A percentile compares a stretch with the other conserved stretches of the same genome.
These are phyloP conservation scores for Numenius phaeopus DNA, from an alignment of 2,797 vertebrate genomes.

Conservation along the genomic window DNA sequence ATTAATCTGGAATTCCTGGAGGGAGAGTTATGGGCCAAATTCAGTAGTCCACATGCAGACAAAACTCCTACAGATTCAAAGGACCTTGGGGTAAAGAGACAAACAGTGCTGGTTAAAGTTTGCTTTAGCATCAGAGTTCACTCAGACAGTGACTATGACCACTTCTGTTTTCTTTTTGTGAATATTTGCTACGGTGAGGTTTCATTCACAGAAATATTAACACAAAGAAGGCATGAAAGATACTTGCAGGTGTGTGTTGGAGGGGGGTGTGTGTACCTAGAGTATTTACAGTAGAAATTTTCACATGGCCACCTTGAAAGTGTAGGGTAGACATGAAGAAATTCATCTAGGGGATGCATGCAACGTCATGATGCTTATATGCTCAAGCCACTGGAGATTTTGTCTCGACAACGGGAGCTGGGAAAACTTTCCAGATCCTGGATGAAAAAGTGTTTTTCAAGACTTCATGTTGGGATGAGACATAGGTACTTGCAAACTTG, in stretches of 20 bases:
- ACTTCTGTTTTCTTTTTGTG: background rate
- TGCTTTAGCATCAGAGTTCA: background rate
- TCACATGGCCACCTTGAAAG: background rate
- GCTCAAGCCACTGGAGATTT: background rate
- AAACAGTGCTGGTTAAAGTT: background rate
- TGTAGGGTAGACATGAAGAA: background rate
- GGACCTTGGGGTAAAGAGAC: background rate
- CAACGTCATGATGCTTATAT: accelerated
- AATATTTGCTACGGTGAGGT: background rate
- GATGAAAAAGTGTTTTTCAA: background rate
- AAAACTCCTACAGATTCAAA: background rate
- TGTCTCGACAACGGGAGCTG: background rate
- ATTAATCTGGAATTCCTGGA: background rate
- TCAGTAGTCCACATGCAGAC: background rate
- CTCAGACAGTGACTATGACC: background rate
- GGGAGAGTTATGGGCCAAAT: background rate
- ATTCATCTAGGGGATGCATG: background rate
- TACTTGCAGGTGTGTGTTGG: background rate
- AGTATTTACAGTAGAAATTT: background rate
- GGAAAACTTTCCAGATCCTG: background rate
- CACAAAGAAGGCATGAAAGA: background rate
- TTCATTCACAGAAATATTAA: background rate
- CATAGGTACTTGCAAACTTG: background rate
- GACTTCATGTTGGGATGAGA: background rate
- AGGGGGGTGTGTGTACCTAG: background rate